Evolutionary conservation across 2,888 invertebrate genomes (phyloP), one percentile per base, ranked within the genome.

Genomic region (Acleris laterana): DNA sequence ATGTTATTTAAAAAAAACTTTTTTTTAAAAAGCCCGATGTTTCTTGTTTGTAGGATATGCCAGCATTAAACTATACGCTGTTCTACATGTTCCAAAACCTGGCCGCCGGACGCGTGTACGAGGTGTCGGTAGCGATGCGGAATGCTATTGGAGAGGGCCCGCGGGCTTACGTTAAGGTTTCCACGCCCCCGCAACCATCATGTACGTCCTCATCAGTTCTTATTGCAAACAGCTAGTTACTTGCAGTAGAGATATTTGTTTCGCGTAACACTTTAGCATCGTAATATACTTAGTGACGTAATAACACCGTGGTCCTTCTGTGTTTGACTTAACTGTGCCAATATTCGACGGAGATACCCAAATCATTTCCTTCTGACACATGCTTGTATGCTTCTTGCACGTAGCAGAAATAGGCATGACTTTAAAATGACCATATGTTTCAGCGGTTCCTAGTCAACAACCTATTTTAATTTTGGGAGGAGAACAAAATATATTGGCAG

Each of bases 101-200:
- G 70, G 88, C 94, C 59, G 95, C 97, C 0, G 94, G 94, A 25
- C 94, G 94, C 22, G 96, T 95, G 77, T 98, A 97, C 80, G 95
- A 95, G 6, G 94, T 98, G n/a, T 95, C 95, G 16, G 94, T 98
- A 22, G 94, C 95, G 3, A 97, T 97, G 95, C 93, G 96, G 71
- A 98, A 98, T 80, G 94, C 94, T 2, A 94, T 95, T 38, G 98
- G 98, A 3, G 95, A 96, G 75, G 97, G 98, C 3, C 97, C 97
- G 0, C 87, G 94, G 5, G 95, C 95, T 1, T 89, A 89, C 61
- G 94, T 94, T 11, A 90, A 90, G 61, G 94, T 97, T 16, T 94
- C 94, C 5, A 97, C 97, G 0, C 95, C 95, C 2, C 93, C 95
- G 9, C 93, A 95, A 83, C 94, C 95, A 50, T 93, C 93, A 74